Conservation (phyloP, 2,888 invertebrate genomes). For the Dicycla oo region DNA sequence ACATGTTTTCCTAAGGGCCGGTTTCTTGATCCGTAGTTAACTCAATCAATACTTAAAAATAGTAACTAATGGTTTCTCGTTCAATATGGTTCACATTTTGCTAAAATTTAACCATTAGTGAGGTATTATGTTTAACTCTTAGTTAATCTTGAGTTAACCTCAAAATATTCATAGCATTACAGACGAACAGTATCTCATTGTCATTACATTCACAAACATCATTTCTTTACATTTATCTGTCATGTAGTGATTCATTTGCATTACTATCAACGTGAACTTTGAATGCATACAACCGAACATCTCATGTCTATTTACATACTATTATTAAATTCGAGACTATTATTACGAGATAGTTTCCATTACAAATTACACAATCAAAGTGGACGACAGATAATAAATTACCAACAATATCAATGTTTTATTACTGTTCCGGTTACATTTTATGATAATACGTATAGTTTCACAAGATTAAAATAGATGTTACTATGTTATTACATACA, state of each 20-base stretch:
- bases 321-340: slow-evolving; percentile 5
- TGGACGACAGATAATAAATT: slow-evolving; percentile 23
- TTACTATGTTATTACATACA: neutral
- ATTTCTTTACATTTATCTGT: no score
- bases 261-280: slow-evolving; percentile 27
- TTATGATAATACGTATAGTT: slow-evolving; percentile 16
- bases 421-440: slow-evolving; percentile 16
- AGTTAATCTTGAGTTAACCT: no score
- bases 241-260: neutral
- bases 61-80: no score
- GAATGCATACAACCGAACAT: neutral
- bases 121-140: no score
- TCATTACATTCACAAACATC: neutral
- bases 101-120: no score
- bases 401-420: slow-evolving; percentile 21
- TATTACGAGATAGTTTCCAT: slow-evolving; percentile 27
- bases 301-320: slow-evolving; percentile 14
- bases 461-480: slow-evolving; percentile 4
- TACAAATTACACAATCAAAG: slow-evolving; percentile 50
- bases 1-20: no score
- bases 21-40: no score
- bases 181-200: no score
- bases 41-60: no score
- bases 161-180: no score
- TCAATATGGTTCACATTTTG: no score